Evolutionary conservation across 1,140 invertebrate genomes (phyloP), one percentile per base, ranked within the genome.

Genomic region (Ceratosolen solmsi): DNA sequence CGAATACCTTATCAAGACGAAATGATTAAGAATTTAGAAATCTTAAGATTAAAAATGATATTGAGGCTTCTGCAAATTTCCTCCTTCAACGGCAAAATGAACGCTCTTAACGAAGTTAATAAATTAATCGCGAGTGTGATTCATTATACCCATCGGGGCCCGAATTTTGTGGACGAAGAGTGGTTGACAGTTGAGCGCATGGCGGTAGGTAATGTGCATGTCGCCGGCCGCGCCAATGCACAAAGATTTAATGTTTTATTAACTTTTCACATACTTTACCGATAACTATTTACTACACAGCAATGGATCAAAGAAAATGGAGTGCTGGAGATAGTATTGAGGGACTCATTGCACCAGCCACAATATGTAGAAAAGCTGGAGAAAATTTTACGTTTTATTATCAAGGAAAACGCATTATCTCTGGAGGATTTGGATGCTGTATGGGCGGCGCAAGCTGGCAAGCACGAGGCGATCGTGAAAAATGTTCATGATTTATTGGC

Each of bases 61-160:
- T 92, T 99, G 83, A 95, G 97, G 88, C 94, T 98, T 86, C 92
- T 99, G 75, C 97, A 99, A 94, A 98, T 99, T 89, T 99, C 98
- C 22, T 99, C 98, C 56, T 99, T 99, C 88, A 99, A 99, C 93
- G 98, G 98, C 15, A 99, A 99, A 93, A 99, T 99, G 98, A 99
- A 98, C 90, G 98, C 98, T 41, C 92, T 99, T 51, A 99, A 99
- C 92, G 98, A 99, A 94, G 97, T 99, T 54, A 99, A 99, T 92
- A 99, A 99, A 94, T 96, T 99, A 38, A 98, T 99, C 68, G 95
- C 96, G 38, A 96, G 95, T 88, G 96, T 98, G 56, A 95, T 95
- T 70, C 97, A 97, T 89, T 97, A 97, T 91, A 95, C 96, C 15
- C 94, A 94, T 91, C 92, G 94, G 82, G 95, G 95, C 87, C 92